phyloP scores from a whole-genome alignment of 1,140 invertebrate species.

The Bombyx mori region ASM3026992v2 NC_085114.1:1244501-1245000 shows the following conservation, averaged over 20 bases:
- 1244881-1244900: slow-evolving; percentile 90
- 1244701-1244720: too few relatives aligned
- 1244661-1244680: too few relatives aligned
- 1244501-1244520: too few relatives aligned
- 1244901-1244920: neutral
- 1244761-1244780: slow-evolving; percentile 96
- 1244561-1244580: too few relatives aligned
- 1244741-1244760: slow-evolving; percentile 90
- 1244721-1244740: slow-evolving; percentile 8
- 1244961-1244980: neutral
- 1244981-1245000: neutral
- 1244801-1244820: slow-evolving; percentile 93
- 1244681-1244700: too few relatives aligned
- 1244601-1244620: too few relatives aligned
- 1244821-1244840: slow-evolving; percentile 95
- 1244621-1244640: too few relatives aligned
- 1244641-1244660: too few relatives aligned
- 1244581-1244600: too few relatives aligned
- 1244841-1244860: slow-evolving; percentile 97
- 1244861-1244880: slow-evolving; percentile 92
- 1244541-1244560: too few relatives aligned
- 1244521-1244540: too few relatives aligned
- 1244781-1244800: slow-evolving; percentile 82
- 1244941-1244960: neutral
- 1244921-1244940: too few relatives aligned